Conservation (phyloP, 1,140 invertebrate genomes). For the Pseudomyrmex sp. region DNA sequence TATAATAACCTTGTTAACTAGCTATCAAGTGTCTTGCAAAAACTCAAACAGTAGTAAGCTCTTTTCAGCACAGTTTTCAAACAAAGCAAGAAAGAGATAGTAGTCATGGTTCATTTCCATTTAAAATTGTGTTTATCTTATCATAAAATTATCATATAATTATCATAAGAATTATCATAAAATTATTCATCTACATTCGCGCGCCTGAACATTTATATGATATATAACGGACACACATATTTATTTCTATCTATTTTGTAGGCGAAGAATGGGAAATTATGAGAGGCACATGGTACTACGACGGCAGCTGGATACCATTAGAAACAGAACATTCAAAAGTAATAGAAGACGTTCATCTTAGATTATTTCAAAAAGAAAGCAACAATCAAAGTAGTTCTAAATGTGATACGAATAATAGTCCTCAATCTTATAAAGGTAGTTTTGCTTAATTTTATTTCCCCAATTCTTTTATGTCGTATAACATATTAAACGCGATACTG, state of each 20-base stretch:
- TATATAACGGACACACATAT: constrained; percentile 1
- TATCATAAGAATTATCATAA: no score
- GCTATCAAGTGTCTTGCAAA: background rate
- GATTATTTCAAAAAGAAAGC: constrained; percentile 83
- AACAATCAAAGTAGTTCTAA: constrained; percentile 75
- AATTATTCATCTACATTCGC: no score
- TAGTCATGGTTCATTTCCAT: background rate
- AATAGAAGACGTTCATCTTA: constrained; percentile 88
- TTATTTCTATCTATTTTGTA: constrained; percentile 66
- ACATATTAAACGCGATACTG: constrained; percentile 24
- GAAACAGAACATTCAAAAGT: constrained; percentile 87
- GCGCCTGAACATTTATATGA: background rate
- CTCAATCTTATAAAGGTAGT: constrained; percentile 82
- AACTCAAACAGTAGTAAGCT: background rate
- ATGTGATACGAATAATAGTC: constrained; percentile 70
- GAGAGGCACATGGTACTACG: constrained; percentile 90
- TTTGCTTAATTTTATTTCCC: constrained; percentile 10
- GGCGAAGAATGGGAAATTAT: constrained; percentile 87
- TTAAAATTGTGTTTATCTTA: background rate
- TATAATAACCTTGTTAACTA: background rate
- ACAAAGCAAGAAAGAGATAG: background rate
- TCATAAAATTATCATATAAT: no score
- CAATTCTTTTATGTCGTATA: background rate
- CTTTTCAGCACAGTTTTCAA: background rate
- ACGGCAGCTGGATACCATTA: constrained; percentile 89